These are phyloP conservation scores for Trachythela sp. DNA, from an alignment of 64 coral and sea anemone genomes.

Conservation along the genomic window DNA sequence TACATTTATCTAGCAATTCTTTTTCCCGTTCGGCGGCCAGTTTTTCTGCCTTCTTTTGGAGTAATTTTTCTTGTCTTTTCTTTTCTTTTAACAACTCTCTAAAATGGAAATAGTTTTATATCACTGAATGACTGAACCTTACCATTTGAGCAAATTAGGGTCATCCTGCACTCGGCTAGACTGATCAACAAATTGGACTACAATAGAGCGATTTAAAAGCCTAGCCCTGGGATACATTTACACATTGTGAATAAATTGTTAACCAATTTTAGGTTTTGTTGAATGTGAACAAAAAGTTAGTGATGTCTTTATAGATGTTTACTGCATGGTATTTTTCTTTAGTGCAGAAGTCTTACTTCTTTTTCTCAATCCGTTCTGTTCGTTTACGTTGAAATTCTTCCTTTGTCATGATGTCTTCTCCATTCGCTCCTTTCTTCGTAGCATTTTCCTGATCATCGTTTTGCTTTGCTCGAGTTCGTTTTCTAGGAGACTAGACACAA, in stretches of 20 bases:
- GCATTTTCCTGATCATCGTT: background rate
- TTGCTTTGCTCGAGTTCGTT: background rate
- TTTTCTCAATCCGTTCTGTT: background rate
- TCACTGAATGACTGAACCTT: background rate
- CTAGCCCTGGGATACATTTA: too few relatives aligned
- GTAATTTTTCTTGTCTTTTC: constrained; percentile 14
- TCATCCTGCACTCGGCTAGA: background rate
- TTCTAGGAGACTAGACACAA: background rate
- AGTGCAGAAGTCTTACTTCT: background rate
- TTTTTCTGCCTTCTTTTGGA: constrained; percentile 3
- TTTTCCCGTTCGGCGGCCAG: background rate
- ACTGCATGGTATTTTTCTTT: too few relatives aligned
- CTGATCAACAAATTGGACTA: background rate
- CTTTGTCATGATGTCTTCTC: background rate
- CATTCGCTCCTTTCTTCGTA: background rate
- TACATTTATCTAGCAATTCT: constrained; percentile 5
- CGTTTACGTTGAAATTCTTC: constrained; percentile 1
- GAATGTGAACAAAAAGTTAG: background rate
- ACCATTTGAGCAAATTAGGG: background rate
- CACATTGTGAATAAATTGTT: too few relatives aligned
- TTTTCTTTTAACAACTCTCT: constrained; percentile 17
- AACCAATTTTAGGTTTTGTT: background rate
- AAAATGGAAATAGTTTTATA: background rate
- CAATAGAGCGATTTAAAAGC: background rate
- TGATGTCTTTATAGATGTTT: too few relatives aligned